phyloP scores from a whole-genome alignment of 2,113 vertebrate species.

The Corvus moneduloides region DNA sequence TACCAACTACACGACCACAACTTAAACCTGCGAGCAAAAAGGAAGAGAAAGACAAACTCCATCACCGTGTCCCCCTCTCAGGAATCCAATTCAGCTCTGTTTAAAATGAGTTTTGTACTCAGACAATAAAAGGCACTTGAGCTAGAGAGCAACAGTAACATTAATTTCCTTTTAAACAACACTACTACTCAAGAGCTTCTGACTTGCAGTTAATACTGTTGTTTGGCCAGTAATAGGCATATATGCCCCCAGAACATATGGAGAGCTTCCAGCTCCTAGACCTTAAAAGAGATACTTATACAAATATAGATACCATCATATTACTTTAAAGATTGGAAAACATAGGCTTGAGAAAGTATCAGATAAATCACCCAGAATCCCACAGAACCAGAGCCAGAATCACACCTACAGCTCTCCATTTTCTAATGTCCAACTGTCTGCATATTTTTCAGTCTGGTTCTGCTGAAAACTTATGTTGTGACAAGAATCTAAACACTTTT shows the following conservation, averaged over 20 bases:
- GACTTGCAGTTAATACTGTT: not conserved
- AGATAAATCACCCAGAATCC: not conserved
- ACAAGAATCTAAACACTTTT: not conserved
- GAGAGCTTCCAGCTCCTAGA: not conserved
- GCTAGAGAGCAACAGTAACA: not conserved
- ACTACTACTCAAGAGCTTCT: not conserved
- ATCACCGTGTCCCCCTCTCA: not conserved
- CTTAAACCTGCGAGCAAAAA: not conserved
- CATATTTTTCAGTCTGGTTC: not conserved
- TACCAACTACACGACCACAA: not conserved
- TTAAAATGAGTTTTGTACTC: not conserved
- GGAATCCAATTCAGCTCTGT: not conserved
- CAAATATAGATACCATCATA: not conserved
- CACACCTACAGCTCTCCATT: not conserved
- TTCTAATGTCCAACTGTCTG: not conserved
- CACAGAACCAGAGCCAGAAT: not conserved
- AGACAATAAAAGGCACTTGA: not conserved
- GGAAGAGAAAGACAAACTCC: not conserved
- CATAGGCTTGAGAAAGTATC: not conserved
- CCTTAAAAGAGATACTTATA: not conserved
- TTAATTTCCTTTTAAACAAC: not conserved
- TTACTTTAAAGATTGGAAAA: not conserved
- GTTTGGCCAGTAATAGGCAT: not conserved
- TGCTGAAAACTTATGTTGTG: not conserved
- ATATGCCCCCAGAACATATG: not conserved